Evolutionary conservation across 2,113 vertebrate species (phyloP), one percentile per base, ranked within the genome.

Genomic region (Tonatia bakeri): DNA sequence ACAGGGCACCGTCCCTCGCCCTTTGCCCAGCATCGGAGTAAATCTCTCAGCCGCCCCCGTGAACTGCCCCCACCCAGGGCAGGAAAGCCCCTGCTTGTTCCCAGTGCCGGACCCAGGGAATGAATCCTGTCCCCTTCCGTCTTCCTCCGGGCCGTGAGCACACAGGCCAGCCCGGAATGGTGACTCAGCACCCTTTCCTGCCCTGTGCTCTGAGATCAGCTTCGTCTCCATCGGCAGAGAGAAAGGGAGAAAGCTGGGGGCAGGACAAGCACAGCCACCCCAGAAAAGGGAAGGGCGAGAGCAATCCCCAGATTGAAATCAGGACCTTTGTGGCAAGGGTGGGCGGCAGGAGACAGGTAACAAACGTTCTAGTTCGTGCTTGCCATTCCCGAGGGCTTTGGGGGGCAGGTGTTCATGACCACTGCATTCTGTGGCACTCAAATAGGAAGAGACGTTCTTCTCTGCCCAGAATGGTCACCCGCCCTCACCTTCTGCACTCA

Each of bases 171-270:
- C 3, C 3, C 56, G 85, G 82, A 85, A 28, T 13, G 73, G 73
- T 72, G 91, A 94, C 1, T 91, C 97, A 89, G 94, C 91, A 33
- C 17, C 0, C 1, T 81, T 90, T 97, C 96, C 93, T 83, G 95
- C 83, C 90, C 9, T 2, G 79, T 13, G 73, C 92, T 72, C 12
- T 2, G 15, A 2, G 64, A 50, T 56, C 94, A 14, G 75, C 65
- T 90, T 40, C 40, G 91, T 70, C 94, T 94, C 88, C 38, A 69
- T 94, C 92, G 86, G 94, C 94, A 76, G 77, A 87, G 0, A 54
- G 91, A 94, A 26, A 31, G 9, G 80, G 77, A 92, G 61, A 61
- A 38, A 1, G 19, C 56, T 43, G 6, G 76, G 69, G 91, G 52
- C 61, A 54, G 38, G 38, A 59, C 50, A 10, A 54, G 93, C 47